Evolutionary conservation across 2,113 vertebrate genomes (phyloP), one percentile per base, ranked within the genome.

Genomic region (Agapornis roseicollis): DNA sequence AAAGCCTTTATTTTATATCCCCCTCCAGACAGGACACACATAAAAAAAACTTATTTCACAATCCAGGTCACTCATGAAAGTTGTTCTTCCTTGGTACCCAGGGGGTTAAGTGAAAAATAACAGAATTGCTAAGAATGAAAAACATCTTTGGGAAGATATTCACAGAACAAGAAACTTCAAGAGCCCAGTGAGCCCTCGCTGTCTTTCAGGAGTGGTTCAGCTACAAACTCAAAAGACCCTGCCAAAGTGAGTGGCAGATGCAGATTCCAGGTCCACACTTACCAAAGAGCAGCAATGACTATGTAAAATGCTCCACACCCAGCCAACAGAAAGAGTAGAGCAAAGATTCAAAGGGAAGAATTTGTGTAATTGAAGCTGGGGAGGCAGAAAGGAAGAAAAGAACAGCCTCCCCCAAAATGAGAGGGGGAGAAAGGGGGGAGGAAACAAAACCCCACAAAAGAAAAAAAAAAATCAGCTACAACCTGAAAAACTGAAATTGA

Each of bases 91-190:
- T 96, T 68, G 73, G 96, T 93, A 96, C 69, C 74, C 18, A 1
- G 41, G 53, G 41, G 49, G 65, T 77, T 73, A 82, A 93, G 37
- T 23, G 2, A 6, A 64, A 35, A 35, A 73, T 17, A 44, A 2
- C 6, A 7, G 69, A 70, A 46, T 17, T 93, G 92, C 46, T 78
- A 80, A 96, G 55, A 88, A 85, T 2, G 60, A 83, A 50, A 93
- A 90, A 82, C 93, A 97, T 98, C 98, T 98, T 98, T 97, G 97
- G 97, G 96, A 98, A 98, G 98, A 97, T 97, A 97, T 97, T 94
- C 96, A 98, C 56, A 95, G 98, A 97, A 97, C 96, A 96, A 96
- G 96, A 97, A 97, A 97, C 97, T 95, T 94, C 70, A 84, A 94
- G 93, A 96, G 86, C 92, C 77, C 76, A 89, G 90, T 85, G 87